Evolutionary conservation across 2,113 vertebrate genomes (phyloP).

Genomic region (Caloenas nicobarica): DNA sequence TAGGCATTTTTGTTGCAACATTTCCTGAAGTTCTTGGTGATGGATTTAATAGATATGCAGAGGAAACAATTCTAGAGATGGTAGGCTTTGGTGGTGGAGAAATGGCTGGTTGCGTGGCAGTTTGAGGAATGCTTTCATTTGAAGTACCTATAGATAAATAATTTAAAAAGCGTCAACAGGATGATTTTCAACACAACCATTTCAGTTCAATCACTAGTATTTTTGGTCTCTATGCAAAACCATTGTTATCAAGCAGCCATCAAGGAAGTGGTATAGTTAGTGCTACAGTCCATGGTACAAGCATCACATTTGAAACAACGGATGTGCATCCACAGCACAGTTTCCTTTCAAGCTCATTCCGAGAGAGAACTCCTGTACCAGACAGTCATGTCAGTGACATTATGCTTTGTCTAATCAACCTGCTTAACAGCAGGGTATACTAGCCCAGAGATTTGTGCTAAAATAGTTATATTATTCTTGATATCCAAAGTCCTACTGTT

Average conservation of each 20-base stretch:
- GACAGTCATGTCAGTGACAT: neutral
- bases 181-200: neutral
- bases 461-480: neutral
- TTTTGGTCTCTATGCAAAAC: neutral
- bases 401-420: neutral
- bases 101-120: constrained; percentile 78
- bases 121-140: constrained; percentile 82
- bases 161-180: neutral
- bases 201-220: neutral
- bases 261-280: neutral
- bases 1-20: constrained; percentile 77
- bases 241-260: neutral
- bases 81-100: constrained; percentile 78
- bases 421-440: neutral
- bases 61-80: constrained; percentile 75
- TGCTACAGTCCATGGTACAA: neutral
- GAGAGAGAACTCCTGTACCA: neutral
- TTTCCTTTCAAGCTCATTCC: neutral
- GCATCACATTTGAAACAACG: neutral
- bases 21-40: constrained; percentile 77
- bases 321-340: neutral
- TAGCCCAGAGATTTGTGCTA: neutral
- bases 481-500: neutral
- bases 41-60: constrained; percentile 77
- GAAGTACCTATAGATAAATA: constrained; percentile 72